phyloP scores from a whole-genome alignment of 92 coral and sea anemone species.

The Epizoanthus stellaris region DNA sequence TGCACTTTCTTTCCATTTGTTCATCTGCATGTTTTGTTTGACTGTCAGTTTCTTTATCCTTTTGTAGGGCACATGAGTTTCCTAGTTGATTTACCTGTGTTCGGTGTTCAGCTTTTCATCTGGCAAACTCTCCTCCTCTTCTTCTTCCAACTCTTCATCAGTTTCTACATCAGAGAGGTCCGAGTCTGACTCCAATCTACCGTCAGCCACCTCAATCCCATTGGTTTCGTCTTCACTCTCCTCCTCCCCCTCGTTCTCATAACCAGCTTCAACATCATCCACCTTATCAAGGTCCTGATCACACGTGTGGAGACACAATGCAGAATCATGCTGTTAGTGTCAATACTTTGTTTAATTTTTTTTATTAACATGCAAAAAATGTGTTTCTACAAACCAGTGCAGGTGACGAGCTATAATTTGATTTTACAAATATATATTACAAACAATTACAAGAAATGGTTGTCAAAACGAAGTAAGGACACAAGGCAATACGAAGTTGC shows the following conservation, averaged over 20 bases:
- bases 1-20: background rate
- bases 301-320: background rate
- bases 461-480: too few species aligned
- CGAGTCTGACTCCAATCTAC: constrained; percentile 44
- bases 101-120: background rate
- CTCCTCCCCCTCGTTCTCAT: constrained; percentile 57
- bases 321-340: background rate
- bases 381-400: background rate
- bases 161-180: constrained; percentile 30
- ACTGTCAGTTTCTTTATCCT: background rate
- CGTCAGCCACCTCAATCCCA: constrained; percentile 46
- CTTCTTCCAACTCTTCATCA: constrained; percentile 18
- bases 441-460: too few species aligned
- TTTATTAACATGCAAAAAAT: background rate
- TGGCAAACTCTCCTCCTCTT: constrained; percentile 31
- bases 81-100: background rate
- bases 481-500: too few species aligned
- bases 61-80: too few species aligned
- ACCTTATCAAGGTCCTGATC: constrained; percentile 87
- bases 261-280: constrained; percentile 73
- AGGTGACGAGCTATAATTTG: too few species aligned
- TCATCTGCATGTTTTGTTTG: background rate
- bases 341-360: too few species aligned
- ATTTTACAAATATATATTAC: too few species aligned
- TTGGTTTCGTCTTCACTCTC: constrained; percentile 50